phyloP scores from a whole-genome alignment of 2,797 vertebrate genomes.

The Erpetoichthys calabaricus region DNA sequence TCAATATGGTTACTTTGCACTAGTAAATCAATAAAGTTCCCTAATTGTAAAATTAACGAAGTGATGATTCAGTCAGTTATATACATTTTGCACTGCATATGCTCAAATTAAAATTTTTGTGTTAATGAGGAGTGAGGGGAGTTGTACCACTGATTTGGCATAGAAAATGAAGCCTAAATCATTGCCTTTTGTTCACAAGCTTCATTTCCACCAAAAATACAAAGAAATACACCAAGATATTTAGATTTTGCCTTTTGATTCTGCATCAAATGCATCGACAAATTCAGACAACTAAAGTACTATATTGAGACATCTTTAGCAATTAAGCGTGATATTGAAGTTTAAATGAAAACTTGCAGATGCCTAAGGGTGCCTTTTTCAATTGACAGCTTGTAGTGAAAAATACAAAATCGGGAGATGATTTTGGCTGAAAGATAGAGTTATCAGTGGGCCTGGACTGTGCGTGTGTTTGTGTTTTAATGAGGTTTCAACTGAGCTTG shows the following conservation, averaged over 20 bases:
- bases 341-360: neutral
- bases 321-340: neutral
- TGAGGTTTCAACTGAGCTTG: constrained; percentile 6
- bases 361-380: neutral
- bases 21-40: no score
- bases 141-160: no score
- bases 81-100: no score
- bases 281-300: neutral
- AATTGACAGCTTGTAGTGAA: constrained; percentile 7
- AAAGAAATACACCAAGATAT: no score
- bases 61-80: no score
- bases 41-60: no score
- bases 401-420: neutral
- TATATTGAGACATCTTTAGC: neutral
- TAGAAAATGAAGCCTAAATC: no score
- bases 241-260: neutral
- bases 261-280: neutral
- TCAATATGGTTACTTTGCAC: no score
- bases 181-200: no score
- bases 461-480: neutral
- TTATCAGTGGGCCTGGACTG: neutral
- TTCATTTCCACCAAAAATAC: no score
- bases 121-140: no score
- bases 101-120: no score
- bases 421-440: constrained; percentile 1